Evolutionary conservation across 92 coral and sea anemone genomes (phyloP).

Genomic region (Epizoanthus scotinus): DNA sequence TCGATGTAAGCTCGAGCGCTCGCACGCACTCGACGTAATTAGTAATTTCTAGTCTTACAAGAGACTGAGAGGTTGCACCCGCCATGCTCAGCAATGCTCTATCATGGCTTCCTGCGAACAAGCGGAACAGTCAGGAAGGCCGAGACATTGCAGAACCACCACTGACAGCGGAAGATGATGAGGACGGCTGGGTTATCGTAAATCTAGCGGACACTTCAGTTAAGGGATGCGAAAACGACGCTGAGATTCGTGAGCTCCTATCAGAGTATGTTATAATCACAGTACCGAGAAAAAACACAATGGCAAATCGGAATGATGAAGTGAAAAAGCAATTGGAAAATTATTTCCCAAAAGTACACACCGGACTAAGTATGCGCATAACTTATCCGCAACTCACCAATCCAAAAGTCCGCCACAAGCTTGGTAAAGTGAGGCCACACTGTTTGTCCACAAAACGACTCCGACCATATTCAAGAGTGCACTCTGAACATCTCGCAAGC

Average conservation of each 20-base stretch:
- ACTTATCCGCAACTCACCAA: background rate
- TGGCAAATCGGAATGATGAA: background rate
- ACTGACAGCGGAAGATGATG: background rate
- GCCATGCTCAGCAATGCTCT: background rate
- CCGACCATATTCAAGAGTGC: conserved; percentile 6
- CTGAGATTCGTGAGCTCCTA: conserved; percentile 2
- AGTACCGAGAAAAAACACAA: background rate
- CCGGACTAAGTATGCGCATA: background rate
- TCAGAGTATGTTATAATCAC: conserved; percentile 35
- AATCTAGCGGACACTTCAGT: background rate
- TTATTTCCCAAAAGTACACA: background rate
- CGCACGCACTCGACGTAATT: conserved; percentile 11
- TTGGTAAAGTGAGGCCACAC: conserved; percentile 9
- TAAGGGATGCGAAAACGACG: background rate
- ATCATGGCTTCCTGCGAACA: background rate
- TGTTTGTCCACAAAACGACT: conserved; percentile 10
- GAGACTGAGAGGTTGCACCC: background rate
- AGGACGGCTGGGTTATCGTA: conserved; percentile 30
- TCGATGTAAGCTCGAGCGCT: conserved; percentile 23
- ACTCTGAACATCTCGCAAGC: background rate
- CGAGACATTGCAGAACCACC: background rate
- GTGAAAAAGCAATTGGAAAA: background rate
- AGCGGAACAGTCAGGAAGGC: background rate
- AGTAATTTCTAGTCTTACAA: background rate
- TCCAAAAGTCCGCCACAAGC: conserved; percentile 1